phyloP scores from a whole-genome alignment of 2,888 invertebrate species.

The Hyposoter didymator region DNA sequence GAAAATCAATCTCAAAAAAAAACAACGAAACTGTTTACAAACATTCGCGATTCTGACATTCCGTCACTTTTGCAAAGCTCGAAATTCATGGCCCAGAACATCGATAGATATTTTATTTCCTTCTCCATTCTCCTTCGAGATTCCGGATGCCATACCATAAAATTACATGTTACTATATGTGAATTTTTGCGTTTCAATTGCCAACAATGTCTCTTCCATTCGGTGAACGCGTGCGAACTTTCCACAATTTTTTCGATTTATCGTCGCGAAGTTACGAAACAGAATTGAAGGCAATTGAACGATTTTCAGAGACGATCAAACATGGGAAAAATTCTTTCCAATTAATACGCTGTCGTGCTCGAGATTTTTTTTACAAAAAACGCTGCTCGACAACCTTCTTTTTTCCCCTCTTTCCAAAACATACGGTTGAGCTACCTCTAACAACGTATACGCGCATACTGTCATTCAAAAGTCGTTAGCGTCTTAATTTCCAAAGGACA shows the following conservation, averaged over 20 bases:
- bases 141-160: slow-evolving; percentile 5
- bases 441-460: neutral
- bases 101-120: neutral
- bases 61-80: neutral
- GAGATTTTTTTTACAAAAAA: neutral
- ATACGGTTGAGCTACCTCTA: neutral
- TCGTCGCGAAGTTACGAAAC: neutral
- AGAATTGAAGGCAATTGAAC: neutral
- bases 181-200: neutral
- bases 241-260: neutral
- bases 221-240: no score
- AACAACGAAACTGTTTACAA: neutral
- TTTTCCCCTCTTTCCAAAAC: neutral
- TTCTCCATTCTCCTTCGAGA: neutral
- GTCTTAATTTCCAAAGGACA: neutral
- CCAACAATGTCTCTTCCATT: no score
- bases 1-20: neutral
- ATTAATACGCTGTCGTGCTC: neutral
- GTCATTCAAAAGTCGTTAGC: slow-evolving; percentile 5
- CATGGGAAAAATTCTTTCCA: neutral
- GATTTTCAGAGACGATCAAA: neutral
- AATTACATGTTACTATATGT: slow-evolving; percentile 19
- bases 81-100: neutral
- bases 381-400: neutral
- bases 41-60: neutral